Base-by-base conservation (phyloP, 2,888 invertebrate genomes). In the Trichogramma evanescens region DNA sequence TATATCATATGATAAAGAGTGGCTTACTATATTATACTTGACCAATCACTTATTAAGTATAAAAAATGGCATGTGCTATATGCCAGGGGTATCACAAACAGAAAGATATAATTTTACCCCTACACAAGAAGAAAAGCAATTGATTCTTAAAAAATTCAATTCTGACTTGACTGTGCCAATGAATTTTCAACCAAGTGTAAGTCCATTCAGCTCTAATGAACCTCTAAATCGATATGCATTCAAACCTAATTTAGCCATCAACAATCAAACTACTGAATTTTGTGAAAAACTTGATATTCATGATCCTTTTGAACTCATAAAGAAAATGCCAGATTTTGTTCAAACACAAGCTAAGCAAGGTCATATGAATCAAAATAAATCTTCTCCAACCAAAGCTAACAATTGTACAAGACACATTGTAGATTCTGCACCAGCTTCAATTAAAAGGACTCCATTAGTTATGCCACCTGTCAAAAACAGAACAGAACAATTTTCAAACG, bases 31-130 rank as follows among this genome's bases (percentile, higher is more conserved):
- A 72, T 81, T 99, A 51, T 86, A 85, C 72, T 83, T 85, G 65
- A 98, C 98, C 1, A 93, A 98, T 81, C 91, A 95, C 80, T 82
- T 97, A 52, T 78, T 93, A 50, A 89, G 86, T 72, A 84, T 91
- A 0, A 89, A 87, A 71, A 84, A 81, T 70, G 75, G 81, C 7
- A 82, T 82, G 51, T 84, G 85, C 68, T 93, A 89, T 73, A 26
- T 26, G 26, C 26, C 26, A 26, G 26, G 26, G 5, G 5, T 5
- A 48, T 6, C 9, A 45, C 81, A 84, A 39, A 80, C 80, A 67
- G 88, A 87, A 70, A 86, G 90, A 70, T 88, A 83, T 80, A 79
- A 84, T 65, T 93, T 89, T 72, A 85, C 83, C 55, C 93, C 93
- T 26, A 87, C 87, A 5, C 78, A 82, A 55, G 86, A 88, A 60